Evolutionary conservation across 2,797 vertebrate species (phyloP).

Genomic region (Coranthus polyacanthus): DNA sequence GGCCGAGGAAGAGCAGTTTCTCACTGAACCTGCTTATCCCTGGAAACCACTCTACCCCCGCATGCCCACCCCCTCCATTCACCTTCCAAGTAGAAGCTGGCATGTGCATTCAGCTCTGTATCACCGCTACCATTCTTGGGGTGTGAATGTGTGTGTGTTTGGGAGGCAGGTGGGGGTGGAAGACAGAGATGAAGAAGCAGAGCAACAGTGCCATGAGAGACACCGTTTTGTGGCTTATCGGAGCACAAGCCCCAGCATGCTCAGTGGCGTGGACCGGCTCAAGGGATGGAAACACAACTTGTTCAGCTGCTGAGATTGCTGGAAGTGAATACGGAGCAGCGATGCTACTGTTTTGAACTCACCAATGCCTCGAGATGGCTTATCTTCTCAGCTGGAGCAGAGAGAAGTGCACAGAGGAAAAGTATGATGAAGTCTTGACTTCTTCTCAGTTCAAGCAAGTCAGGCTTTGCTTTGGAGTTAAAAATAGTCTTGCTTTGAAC

Average conservation of each 20-base stretch:
- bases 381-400: constrained; percentile 66
- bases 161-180: not conserved
- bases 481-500: constrained; percentile 19
- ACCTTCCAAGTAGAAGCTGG: constrained; percentile 39
- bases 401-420: constrained; percentile 31
- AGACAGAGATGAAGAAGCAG: constrained; percentile 35
- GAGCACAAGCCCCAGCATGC: constrained; percentile 46
- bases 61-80: constrained; percentile 24
- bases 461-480: constrained; percentile 1
- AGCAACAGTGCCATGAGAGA: constrained; percentile 39
- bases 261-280: constrained; percentile 56
- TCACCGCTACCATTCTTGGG: constrained; percentile 4
- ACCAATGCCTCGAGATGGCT: constrained; percentile 55
- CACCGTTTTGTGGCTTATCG: constrained; percentile 66
- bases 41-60: constrained; percentile 35
- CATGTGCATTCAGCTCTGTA: constrained; percentile 13
- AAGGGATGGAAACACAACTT: constrained; percentile 47
- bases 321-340: constrained; percentile 54
- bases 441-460: constrained; percentile 5
- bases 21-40: constrained; percentile 66
- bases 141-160: constrained; percentile 11
- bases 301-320: constrained; percentile 52
- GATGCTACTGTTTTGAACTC: constrained; percentile 47
- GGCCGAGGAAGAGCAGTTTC: constrained; percentile 69
- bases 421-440: constrained; percentile 65